Conservation (phyloP, 2,113 vertebrate species). For the Irena cyanogastra region DNA sequence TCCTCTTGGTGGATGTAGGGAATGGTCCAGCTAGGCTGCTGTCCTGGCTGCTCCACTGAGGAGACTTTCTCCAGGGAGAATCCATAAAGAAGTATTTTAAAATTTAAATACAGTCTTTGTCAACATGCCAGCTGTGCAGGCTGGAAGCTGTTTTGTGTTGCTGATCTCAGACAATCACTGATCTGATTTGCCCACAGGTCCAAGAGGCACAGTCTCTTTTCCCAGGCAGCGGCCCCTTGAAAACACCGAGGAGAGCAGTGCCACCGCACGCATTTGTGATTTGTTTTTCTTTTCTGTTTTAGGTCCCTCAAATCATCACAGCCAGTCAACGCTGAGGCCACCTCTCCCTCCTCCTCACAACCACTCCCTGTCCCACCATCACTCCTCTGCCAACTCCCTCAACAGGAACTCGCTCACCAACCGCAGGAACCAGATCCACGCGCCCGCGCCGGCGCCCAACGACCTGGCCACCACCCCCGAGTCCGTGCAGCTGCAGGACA, state of each 20-base stretch:
- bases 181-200: neutral
- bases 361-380: slow-evolving; percentile 92
- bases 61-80: neutral
- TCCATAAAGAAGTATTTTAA: neutral
- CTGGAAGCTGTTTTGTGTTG: neutral
- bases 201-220: neutral
- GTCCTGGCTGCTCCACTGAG: neutral
- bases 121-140: neutral
- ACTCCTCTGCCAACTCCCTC: slow-evolving; percentile 95
- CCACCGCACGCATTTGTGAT: neutral
- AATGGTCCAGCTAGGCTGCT: neutral
- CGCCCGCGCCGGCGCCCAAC: slow-evolving; percentile 83
- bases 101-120: neutral
- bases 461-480: slow-evolving; percentile 95
- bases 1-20: neutral
- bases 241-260: neutral
- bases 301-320: slow-evolving; percentile 96
- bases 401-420: slow-evolving; percentile 94
- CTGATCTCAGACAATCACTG: neutral
- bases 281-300: slow-evolving; percentile 38
- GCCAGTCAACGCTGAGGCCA: slow-evolving; percentile 91
- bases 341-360: slow-evolving; percentile 96
- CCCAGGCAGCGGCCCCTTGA: neutral
- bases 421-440: slow-evolving; percentile 90
- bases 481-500: slow-evolving; percentile 98